Evolutionary conservation across 1,140 invertebrate genomes (phyloP), one percentile per base, ranked within the genome.

Genomic region (Drosophila lacertosa): DNA sequence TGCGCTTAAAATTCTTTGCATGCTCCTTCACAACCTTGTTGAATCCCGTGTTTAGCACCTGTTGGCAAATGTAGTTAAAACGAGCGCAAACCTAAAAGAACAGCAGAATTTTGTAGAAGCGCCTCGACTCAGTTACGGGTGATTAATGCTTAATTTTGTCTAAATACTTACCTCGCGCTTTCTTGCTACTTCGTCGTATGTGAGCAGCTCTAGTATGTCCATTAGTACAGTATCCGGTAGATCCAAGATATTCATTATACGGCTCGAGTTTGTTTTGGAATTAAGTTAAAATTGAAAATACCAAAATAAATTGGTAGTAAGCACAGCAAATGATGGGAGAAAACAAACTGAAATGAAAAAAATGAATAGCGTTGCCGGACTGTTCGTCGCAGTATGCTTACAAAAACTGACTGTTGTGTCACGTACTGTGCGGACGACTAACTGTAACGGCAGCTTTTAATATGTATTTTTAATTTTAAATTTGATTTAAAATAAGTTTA

Each of bases 121-220:
- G 42, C 20, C 26, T 26, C 16, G 50, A 39, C 15, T 45, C 44
- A 65, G 44, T 67, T 48, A 48, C 15, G 22, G 60, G 3, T 44
- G 13, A 48, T 11, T 11, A 22, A 24, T 48, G 26, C 5, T 45
- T 9, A 4, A 39, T n/a, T 32, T 35, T 11, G 5, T 7, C 9
- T 44, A 7, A 37, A 40, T 42, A 92, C 95, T 95, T 94, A 97
- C 96, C 83, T 95, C 91, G 93, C 96, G 94, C 83, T 94, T 93
- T 92, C 94, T 95, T 60, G 96, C 95, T 50, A 97, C 95, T 92
- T 97, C 95, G 91, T 97, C 96, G 90, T 95, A 97, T 0, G 93
- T 92, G 29, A 97, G 92, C 92, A 94, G 95, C 24, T 95, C 95
- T 26, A 97, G 92, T 71, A 97, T 95, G 48, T 95, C 94, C 83